phyloP scores from a whole-genome alignment of 1,140 invertebrate species.

The Aphelinus atriplicis region DNA sequence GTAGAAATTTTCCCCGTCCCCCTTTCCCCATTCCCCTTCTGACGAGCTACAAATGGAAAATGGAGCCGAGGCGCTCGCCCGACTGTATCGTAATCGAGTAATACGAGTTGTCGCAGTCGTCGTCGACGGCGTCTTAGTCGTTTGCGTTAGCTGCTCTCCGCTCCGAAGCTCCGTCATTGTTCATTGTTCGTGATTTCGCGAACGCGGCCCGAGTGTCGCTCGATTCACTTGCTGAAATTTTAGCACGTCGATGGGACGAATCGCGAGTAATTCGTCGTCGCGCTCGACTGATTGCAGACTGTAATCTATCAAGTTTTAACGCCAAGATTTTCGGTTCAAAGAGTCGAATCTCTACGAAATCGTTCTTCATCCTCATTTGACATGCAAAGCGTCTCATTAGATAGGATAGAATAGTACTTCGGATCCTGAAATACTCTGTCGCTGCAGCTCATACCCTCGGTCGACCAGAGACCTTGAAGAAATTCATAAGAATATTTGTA shows the following conservation, averaged over 20 bases:
- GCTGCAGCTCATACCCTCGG: no score
- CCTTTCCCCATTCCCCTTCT: background rate
- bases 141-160: no score
- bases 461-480: no score
- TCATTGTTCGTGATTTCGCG: slow-evolving; percentile 26
- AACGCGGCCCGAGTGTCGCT: background rate
- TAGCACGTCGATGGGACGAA: slow-evolving; percentile 12
- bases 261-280: background rate
- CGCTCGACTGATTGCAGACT: background rate
- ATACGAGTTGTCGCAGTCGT: slow-evolving; percentile 21
- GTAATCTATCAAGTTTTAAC: no score
- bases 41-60: slow-evolving; percentile 8
- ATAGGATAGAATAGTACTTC: no score
- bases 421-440: no score
- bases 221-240: background rate
- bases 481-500: no score
- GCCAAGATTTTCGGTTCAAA: no score
- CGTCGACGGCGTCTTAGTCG: no score
- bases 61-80: background rate
- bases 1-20: background rate
- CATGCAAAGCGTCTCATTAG: no score
- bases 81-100: slow-evolving; percentile 29
- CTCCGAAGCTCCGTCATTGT: slow-evolving; percentile 2
- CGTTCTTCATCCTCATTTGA: no score
- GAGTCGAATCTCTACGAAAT: no score